Evolutionary conservation across 2,888 invertebrate species (phyloP).

Genomic region (Catocala sponsa): DNA sequence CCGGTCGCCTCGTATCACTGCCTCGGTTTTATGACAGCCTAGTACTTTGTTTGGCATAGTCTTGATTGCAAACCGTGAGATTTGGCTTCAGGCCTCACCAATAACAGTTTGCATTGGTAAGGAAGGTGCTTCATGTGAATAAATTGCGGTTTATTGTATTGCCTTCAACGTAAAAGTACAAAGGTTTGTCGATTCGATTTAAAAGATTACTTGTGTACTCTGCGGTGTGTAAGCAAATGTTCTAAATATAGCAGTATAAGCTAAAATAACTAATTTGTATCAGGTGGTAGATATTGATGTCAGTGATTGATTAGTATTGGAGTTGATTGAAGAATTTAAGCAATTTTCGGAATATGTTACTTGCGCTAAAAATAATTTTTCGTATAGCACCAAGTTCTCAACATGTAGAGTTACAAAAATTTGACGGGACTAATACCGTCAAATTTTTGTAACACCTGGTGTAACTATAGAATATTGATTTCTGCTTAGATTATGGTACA

Average conservation of each 20-base stretch:
- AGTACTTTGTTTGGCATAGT: constrained; percentile 50
- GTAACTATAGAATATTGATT: too few species aligned
- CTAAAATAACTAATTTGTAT: background rate
- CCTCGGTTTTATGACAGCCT: constrained; percentile 52
- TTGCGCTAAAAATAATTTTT: too few species aligned
- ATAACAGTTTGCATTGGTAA: constrained; percentile 52
- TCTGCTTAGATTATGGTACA: too few species aligned
- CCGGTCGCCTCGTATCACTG: constrained; percentile 47
- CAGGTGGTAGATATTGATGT: background rate
- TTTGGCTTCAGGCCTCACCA: constrained; percentile 37
- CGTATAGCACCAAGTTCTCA: too few species aligned
- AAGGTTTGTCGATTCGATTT: constrained; percentile 1
- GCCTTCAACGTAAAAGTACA: background rate
- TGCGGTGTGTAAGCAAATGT: background rate
- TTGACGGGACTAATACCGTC: too few species aligned
- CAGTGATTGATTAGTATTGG: too few species aligned
- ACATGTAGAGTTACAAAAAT: too few species aligned
- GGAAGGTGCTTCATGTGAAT: constrained; percentile 25
- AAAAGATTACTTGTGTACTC: background rate
- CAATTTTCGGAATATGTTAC: too few species aligned
- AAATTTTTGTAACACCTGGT: too few species aligned
- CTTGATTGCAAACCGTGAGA: constrained; percentile 49
- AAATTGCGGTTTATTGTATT: constrained; percentile 19
- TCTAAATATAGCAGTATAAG: too few species aligned
- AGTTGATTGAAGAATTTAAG: too few species aligned